Percentiles rank a stretch among this genome's conserved stretches.
Conservation (phyloP, 30 jellyfish, hydroid and myxozoan genomes). For the Pelagia noctiluca region DNA sequence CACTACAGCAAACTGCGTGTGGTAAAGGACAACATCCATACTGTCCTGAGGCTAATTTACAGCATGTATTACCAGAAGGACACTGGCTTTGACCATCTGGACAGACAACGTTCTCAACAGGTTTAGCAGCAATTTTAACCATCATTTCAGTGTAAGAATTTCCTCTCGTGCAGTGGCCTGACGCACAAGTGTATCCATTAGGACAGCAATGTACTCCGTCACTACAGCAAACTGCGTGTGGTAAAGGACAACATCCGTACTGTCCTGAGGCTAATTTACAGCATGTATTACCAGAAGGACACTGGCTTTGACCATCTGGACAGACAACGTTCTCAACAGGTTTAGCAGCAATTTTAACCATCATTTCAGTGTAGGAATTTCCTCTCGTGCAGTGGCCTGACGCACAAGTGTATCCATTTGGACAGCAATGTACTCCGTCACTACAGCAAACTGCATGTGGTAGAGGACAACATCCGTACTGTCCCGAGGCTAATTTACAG, state of each 20-base stretch:
- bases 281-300: conserved; percentile 68
- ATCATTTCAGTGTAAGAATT: no score
- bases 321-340: conserved; percentile 54
- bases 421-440: conserved; percentile 75
- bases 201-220: conserved; percentile 85
- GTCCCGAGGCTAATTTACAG: conserved; percentile 59
- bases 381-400: not conserved
- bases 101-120: conserved; percentile 56
- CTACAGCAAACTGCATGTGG: conserved; percentile 73
- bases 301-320: conserved; percentile 74
- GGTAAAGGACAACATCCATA: conserved; percentile 69
- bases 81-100: conserved; percentile 48
- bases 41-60: conserved; percentile 47
- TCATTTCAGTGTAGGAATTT: no score
- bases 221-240: conserved; percentile 74
- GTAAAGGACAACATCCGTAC: conserved; percentile 85
- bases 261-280: conserved; percentile 55
- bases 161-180: not conserved
- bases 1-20: conserved; percentile 68
- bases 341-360: conserved; percentile 11
- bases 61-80: conserved; percentile 57
- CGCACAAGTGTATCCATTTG: conserved; percentile 39
- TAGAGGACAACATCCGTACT: conserved; percentile 76
- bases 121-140: conserved; percentile 17
- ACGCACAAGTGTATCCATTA: conserved; percentile 69